phyloP scores from a whole-genome alignment of 2,888 invertebrate genomes.

The Tiliacea citrago region DNA sequence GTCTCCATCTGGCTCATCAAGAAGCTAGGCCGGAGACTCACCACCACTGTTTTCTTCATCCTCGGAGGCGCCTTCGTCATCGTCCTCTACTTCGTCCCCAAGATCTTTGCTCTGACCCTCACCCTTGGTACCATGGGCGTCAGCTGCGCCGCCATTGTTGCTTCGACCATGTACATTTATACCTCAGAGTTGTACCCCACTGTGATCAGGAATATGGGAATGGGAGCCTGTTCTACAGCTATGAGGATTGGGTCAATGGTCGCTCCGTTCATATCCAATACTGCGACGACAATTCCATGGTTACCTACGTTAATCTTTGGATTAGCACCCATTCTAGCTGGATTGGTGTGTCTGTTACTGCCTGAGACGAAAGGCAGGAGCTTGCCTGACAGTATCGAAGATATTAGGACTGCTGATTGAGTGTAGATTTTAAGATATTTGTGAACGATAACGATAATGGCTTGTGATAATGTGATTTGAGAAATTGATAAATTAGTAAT shows the following conservation, averaged over 20 bases:
- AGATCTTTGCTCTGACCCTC: slow-evolving; percentile 89
- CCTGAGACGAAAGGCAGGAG: slow-evolving; percentile 94
- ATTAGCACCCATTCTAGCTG: slow-evolving; percentile 92
- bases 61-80: slow-evolving; percentile 92
- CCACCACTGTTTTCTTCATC: slow-evolving; percentile 90
- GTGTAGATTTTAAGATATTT: background rate
- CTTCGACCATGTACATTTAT: slow-evolving; percentile 95
- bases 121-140: slow-evolving; percentile 93
- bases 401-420: slow-evolving; percentile 81
- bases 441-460: background rate
- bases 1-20: slow-evolving; percentile 91
- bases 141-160: slow-evolving; percentile 94
- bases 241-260: slow-evolving; percentile 96
- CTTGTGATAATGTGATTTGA: background rate
- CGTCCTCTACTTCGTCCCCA: slow-evolving; percentile 89
- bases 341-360: slow-evolving; percentile 91
- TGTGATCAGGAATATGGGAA: slow-evolving; percentile 95
- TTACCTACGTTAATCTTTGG: slow-evolving; percentile 94
- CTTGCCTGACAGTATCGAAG: slow-evolving; percentile 94
- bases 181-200: slow-evolving; percentile 97
- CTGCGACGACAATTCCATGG: slow-evolving; percentile 89
- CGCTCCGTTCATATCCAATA: slow-evolving; percentile 94
- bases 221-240: slow-evolving; percentile 95
- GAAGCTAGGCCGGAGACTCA: slow-evolving; percentile 92
- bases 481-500: background rate